Evolutionary conservation across 1,140 invertebrate species (phyloP).

Genomic region (Halictus rubicundus): DNA sequence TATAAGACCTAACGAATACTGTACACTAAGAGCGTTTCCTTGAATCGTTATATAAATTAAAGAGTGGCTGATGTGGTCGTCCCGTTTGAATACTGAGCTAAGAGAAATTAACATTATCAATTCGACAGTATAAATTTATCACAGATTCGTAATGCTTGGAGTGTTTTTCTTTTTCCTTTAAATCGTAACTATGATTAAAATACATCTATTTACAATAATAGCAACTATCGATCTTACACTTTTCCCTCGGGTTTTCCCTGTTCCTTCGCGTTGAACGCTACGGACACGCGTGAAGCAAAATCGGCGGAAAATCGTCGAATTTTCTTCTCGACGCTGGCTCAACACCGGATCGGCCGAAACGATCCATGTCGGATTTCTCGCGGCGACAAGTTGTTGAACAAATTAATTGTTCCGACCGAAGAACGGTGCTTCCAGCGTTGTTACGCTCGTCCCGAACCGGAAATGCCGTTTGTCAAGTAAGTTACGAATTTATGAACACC

Average conservation of each 20-base stretch:
- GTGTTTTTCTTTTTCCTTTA: slow-evolving; percentile 33
- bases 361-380: too few relatives aligned
- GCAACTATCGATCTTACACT: slow-evolving; percentile 10
- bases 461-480: slow-evolving; percentile 13
- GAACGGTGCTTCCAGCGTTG: not conserved
- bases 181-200: slow-evolving; percentile 56
- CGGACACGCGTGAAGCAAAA: not conserved
- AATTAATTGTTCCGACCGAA: too few relatives aligned
- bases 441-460: slow-evolving; percentile 3
- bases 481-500: slow-evolving; percentile 28
- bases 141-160: slow-evolving; percentile 69
- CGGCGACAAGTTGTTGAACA: too few relatives aligned
- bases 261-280: not conserved
- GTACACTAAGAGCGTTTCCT: slow-evolving; percentile 9
- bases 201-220: slow-evolving; percentile 66
- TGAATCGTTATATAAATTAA: slow-evolving; percentile 45
- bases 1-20: slow-evolving; percentile 46
- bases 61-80: slow-evolving; percentile 11
- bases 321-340: too few relatives aligned
- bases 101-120: slow-evolving; percentile 61
- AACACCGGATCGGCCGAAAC: too few relatives aligned
- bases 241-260: not conserved
- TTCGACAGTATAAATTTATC: slow-evolving; percentile 72
- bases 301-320: not conserved
- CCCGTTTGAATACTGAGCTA: slow-evolving; percentile 47